Conservation (phyloP, 2,888 invertebrate genomes). For the Sarcophaga caerulescens region DNA sequence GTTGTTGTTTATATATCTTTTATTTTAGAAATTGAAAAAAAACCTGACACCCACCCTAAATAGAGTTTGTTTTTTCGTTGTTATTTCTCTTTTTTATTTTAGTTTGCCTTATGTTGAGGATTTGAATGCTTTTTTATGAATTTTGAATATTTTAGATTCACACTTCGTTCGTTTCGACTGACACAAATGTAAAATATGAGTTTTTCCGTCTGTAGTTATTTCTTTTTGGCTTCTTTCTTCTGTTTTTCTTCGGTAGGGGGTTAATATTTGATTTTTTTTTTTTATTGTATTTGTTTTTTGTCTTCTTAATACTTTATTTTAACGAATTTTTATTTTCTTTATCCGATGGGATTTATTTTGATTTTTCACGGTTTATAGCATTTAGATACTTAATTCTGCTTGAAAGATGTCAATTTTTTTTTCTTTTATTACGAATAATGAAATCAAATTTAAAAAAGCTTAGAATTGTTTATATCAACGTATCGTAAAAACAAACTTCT, state of each 20-base stretch:
- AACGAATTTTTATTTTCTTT: slow-evolving; percentile 33
- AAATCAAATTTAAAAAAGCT: no score
- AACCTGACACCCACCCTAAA: background rate
- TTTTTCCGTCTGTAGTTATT: background rate
- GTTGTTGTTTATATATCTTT: slow-evolving; percentile 30
- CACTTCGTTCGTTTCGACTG: slow-evolving; percentile 45
- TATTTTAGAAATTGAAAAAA: slow-evolving; percentile 34
- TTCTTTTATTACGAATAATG: background rate
- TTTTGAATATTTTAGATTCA: slow-evolving; percentile 67
- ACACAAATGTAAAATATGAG: slow-evolving; percentile 32
- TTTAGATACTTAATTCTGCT: slow-evolving; percentile 35
- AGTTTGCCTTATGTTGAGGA: slow-evolving; percentile 50
- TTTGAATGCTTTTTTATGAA: slow-evolving; percentile 62
- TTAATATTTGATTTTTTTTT: slow-evolving; percentile 53
- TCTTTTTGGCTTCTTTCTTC: background rate
- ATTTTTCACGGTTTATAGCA: slow-evolving; percentile 58
- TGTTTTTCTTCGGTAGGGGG: slow-evolving; percentile 42
- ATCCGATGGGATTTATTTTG: slow-evolving; percentile 59
- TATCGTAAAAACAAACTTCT: no score
- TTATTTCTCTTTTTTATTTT: slow-evolving; percentile 21
- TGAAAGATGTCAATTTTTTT: background rate
- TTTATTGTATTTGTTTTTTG: slow-evolving; percentile 5
- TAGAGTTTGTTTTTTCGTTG: slow-evolving; percentile 12
- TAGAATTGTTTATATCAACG: no score
- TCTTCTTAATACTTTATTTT: slow-evolving; percentile 39